Conservation (phyloP, 2,888 invertebrate species). For the Parascotia fuliginaria region DNA sequence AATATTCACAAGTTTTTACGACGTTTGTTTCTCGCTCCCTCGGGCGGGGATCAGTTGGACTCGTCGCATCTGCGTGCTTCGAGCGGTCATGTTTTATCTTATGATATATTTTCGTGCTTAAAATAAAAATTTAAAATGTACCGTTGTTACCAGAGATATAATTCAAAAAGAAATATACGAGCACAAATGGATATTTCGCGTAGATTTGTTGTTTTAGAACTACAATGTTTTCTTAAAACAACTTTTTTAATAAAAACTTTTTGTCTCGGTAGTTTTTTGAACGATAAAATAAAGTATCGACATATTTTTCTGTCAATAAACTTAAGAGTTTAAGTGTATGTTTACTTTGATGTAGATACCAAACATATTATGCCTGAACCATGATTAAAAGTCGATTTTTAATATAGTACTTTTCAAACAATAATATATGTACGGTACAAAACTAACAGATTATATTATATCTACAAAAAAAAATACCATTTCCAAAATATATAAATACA, state of each 20-base stretch:
- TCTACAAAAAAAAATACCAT: too few species aligned
- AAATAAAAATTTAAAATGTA: slow-evolving; percentile 44
- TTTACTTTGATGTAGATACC: too few species aligned
- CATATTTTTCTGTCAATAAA: background rate
- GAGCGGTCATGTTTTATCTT: slow-evolving; percentile 63
- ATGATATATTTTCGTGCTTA: slow-evolving; percentile 51
- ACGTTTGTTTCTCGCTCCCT: slow-evolving; percentile 63
- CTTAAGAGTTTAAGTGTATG: too few species aligned
- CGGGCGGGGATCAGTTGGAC: slow-evolving; percentile 64
- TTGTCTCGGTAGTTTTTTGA: background rate
- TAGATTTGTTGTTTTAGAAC: slow-evolving; percentile 16
- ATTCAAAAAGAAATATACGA: slow-evolving; percentile 37
- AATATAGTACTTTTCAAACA: too few species aligned
- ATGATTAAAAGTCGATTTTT: too few species aligned
- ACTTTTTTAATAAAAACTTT: slow-evolving; percentile 5
- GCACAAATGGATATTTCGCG: slow-evolving; percentile 27
- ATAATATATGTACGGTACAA: too few species aligned
- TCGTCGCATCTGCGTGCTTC: slow-evolving; percentile 72
- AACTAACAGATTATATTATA: too few species aligned
- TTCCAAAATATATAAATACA: too few species aligned
- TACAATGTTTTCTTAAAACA: slow-evolving; percentile 4
- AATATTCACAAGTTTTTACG: slow-evolving; percentile 74
- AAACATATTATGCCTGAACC: too few species aligned
- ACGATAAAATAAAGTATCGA: background rate
- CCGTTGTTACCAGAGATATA: slow-evolving; percentile 33